These are phyloP conservation scores for Origma solitaria DNA, from an alignment of 2,113 vertebrate species.

Conservation along the genomic window DNA sequence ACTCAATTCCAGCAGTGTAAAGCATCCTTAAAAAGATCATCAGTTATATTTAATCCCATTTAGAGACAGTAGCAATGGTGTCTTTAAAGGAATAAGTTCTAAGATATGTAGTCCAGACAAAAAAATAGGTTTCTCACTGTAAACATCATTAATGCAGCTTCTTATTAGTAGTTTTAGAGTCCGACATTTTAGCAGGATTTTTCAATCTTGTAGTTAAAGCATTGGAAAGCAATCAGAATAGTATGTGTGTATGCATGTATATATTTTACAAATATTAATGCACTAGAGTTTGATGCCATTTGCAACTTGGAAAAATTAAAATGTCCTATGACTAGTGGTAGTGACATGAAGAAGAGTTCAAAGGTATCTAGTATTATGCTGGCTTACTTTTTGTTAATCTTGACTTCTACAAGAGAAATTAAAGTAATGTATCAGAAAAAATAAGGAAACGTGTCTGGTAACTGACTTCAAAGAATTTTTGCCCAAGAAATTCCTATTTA, in stretches of 20 bases:
- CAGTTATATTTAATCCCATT: neutral
- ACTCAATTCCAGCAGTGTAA: neutral
- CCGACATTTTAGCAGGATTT: neutral
- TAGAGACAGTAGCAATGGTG: neutral
- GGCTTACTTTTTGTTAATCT: neutral
- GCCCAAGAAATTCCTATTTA: neutral
- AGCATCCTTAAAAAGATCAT: neutral
- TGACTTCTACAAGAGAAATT: neutral
- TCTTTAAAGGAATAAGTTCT: neutral
- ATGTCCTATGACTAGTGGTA: neutral
- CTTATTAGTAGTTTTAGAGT: neutral
- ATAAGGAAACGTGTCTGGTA: neutral
- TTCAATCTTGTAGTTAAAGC: neutral
- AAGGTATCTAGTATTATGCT: neutral
- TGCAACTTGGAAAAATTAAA: neutral
- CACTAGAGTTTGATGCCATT: neutral
- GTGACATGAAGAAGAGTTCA: neutral
- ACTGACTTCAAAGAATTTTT: neutral
- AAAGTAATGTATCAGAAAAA: neutral
- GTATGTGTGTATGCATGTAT: accelerated
- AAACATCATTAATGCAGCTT: neutral
- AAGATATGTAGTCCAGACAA: neutral
- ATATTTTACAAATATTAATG: neutral
- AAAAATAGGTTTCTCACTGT: neutral
- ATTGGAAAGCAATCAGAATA: neutral